Evolutionary conservation across 1,140 invertebrate genomes (phyloP).

Genomic region (Euschistus heros): DNA sequence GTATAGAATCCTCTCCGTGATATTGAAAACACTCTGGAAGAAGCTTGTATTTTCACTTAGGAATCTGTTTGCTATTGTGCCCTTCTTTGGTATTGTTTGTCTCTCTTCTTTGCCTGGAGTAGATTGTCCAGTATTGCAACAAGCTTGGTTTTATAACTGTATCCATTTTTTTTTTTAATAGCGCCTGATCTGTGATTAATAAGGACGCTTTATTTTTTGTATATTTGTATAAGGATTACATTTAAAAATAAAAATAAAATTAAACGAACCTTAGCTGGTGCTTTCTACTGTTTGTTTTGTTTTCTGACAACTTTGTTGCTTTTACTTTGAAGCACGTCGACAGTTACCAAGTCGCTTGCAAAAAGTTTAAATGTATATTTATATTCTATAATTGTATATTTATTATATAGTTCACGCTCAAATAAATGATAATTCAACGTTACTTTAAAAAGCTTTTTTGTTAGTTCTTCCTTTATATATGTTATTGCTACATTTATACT

Average conservation of each 20-base stretch:
- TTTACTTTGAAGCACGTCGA: conserved; percentile 8
- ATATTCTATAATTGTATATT: neutral
- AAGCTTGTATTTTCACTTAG: no score
- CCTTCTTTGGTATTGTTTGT: no score
- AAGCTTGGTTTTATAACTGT: no score
- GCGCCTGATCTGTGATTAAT: conserved; percentile 10
- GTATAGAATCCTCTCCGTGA: no score
- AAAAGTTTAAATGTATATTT: neutral
- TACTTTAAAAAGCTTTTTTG: neutral
- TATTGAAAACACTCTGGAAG: no score
- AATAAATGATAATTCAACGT: conserved; percentile 3
- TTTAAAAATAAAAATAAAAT: neutral
- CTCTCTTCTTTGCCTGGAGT: no score
- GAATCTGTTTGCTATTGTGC: no score
- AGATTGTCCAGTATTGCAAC: no score
- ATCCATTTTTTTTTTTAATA: neutral
- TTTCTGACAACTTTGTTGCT: neutral
- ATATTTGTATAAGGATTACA: neutral
- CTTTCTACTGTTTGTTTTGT: neutral
- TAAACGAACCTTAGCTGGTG: neutral
- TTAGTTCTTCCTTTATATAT: no score
- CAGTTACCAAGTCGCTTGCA: conserved; percentile 9
- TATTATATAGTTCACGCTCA: neutral
- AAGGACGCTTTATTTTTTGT: conserved; percentile 13
- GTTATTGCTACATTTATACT: no score